A percentile compares a stretch with the other conserved stretches of the same genome.
Conservation (phyloP, 2,113 vertebrate genomes). For the Castor canadensis region DNA sequence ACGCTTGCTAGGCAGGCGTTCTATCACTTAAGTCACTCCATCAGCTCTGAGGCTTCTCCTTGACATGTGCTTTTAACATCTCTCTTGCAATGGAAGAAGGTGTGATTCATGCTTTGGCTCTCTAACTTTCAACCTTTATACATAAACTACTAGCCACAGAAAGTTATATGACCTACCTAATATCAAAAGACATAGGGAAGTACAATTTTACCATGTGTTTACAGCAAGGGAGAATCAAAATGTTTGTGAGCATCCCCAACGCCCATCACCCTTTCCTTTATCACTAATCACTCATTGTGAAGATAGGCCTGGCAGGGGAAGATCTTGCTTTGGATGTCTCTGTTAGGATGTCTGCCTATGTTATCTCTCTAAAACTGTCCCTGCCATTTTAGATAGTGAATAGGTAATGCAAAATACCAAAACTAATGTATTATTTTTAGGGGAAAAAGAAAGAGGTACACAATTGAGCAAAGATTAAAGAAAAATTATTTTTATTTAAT, state of each 20-base stretch:
- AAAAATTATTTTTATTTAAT: slow-evolving; percentile 53
- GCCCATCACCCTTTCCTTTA: not conserved
- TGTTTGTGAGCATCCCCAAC: not conserved
- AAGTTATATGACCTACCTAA: not conserved
- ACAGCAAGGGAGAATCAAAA: not conserved
- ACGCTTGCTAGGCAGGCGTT: too few species aligned
- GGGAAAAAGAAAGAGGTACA: not conserved
- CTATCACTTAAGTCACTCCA: too few species aligned
- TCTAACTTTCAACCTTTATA: not conserved
- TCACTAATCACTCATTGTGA: not conserved
- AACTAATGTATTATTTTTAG: not conserved
- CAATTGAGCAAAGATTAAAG: not conserved
- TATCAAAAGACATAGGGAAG: not conserved
- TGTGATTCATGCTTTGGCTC: not conserved
- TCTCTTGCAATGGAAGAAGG: not conserved
- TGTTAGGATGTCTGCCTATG: not conserved
- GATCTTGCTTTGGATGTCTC: not conserved
- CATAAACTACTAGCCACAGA: not conserved
- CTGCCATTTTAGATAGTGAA: not conserved
- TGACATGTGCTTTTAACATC: not conserved
- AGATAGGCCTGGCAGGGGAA: not conserved
- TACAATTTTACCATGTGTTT: not conserved
- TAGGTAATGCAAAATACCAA: not conserved
- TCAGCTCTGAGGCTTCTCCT: not conserved
- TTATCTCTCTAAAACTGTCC: not conserved